Conservation (phyloP, 2,888 invertebrate species). For the Thereva unica region DNA sequence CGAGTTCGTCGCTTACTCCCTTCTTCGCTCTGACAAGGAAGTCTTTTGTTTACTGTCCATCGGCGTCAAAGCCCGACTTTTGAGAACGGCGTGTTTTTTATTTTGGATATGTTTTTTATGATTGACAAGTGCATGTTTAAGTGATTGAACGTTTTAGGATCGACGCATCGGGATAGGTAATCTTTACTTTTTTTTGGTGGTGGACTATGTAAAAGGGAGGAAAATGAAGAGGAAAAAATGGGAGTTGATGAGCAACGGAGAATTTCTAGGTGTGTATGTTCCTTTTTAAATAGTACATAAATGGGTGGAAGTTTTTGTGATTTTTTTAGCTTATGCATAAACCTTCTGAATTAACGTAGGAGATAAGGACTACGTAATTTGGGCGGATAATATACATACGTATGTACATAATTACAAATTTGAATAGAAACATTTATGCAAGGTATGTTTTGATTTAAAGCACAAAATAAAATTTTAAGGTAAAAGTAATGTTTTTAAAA, state of each 20-base stretch:
- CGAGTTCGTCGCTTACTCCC: slow-evolving; percentile 25
- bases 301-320: no score
- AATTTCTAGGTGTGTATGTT: background rate
- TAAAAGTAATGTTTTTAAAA: no score
- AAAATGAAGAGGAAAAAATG: background rate
- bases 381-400: no score
- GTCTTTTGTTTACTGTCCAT: slow-evolving; percentile 32
- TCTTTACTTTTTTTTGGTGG: background rate
- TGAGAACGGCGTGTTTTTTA: slow-evolving; percentile 5
- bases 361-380: no score
- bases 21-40: slow-evolving; percentile 31
- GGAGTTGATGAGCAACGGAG: background rate
- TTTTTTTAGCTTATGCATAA: no score
- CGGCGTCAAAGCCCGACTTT: background rate
- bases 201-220: no score
- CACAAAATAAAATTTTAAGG: no score
- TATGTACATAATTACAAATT: no score
- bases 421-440: no score
- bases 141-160: background rate
- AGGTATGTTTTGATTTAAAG: no score
- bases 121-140: background rate
- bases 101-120: background rate
- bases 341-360: no score
- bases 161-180: background rate
- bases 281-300: no score